phyloP scores from a whole-genome alignment of 2,888 invertebrate species.

The Dicycla oo region DNA sequence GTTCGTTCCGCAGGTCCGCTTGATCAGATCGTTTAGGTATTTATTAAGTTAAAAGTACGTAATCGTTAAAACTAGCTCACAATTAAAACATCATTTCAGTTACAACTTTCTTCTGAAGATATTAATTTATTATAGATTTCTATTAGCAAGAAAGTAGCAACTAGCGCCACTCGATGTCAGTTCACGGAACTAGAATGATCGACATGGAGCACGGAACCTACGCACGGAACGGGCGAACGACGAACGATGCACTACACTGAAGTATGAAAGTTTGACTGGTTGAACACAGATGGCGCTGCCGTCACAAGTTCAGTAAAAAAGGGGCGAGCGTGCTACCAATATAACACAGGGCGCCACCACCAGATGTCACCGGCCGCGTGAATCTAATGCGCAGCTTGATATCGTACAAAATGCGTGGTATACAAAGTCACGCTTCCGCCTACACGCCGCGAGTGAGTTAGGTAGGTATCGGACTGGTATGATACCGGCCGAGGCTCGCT shows the following conservation, averaged over 20 bases:
- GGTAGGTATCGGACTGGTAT: slow-evolving; percentile 55
- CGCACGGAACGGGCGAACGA: background rate
- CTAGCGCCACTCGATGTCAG: background rate
- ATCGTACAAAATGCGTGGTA: slow-evolving; percentile 59
- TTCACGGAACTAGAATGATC: background rate
- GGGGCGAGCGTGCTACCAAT: background rate
- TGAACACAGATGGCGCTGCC: slow-evolving; percentile 39
- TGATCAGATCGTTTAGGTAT: too few species aligned
- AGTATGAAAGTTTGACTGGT: background rate
- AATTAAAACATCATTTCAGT: background rate
- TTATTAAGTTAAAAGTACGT: too few species aligned
- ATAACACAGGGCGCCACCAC: background rate
- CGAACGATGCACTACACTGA: too few species aligned
- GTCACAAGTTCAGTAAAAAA: background rate
- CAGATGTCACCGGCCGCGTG: slow-evolving; percentile 48
- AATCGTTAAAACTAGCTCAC: background rate
- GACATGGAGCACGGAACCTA: background rate
- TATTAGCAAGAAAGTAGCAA: slow-evolving; percentile 6
- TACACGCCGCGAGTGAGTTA: slow-evolving; percentile 57
- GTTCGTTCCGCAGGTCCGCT: too few species aligned
- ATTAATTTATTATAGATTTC: too few species aligned
- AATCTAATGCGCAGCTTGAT: slow-evolving; percentile 55
- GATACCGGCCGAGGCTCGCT: slow-evolving; percentile 64
- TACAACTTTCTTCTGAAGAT: too few species aligned
- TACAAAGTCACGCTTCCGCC: slow-evolving; percentile 66